Percentiles rank a stretch among this genome's conserved stretches.
These are phyloP conservation scores for Tamandua tetradactyla DNA, from an alignment of 2,797 vertebrate species.

Conservation along the genomic window DNA sequence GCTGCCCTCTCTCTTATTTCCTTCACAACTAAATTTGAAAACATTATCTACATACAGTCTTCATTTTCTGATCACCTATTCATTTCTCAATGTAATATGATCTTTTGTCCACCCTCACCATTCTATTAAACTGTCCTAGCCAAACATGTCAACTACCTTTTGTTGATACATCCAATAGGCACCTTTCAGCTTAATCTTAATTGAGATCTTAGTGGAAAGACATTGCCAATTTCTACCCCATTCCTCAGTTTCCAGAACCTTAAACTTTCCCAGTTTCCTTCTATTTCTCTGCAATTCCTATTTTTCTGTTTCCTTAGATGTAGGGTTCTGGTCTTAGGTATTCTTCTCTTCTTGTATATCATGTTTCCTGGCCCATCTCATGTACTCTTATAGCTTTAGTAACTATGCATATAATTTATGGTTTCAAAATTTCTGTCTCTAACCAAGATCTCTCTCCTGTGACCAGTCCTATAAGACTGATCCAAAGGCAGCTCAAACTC, in stretches of 20 bases:
- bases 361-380: background rate
- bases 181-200: background rate
- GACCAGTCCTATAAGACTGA: background rate
- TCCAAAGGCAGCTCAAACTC: background rate
- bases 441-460: background rate
- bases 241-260: background rate
- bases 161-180: background rate
- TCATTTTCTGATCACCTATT: background rate
- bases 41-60: background rate
- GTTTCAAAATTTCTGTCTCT: slow-evolving; percentile 9
- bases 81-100: background rate
- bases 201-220: background rate
- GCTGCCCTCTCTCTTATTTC: background rate
- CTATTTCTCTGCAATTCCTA: background rate
- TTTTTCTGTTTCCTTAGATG: background rate
- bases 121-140: background rate
- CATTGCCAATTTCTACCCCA: background rate
- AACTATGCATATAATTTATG: background rate
- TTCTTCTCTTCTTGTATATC: background rate
- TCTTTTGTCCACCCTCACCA: background rate
- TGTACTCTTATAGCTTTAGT: background rate
- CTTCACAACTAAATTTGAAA: background rate
- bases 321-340: background rate
- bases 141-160: background rate
- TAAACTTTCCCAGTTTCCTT: background rate